Base-by-base conservation (phyloP, 2,113 vertebrate species). In the Neomonachus schauinslandi region DNA sequence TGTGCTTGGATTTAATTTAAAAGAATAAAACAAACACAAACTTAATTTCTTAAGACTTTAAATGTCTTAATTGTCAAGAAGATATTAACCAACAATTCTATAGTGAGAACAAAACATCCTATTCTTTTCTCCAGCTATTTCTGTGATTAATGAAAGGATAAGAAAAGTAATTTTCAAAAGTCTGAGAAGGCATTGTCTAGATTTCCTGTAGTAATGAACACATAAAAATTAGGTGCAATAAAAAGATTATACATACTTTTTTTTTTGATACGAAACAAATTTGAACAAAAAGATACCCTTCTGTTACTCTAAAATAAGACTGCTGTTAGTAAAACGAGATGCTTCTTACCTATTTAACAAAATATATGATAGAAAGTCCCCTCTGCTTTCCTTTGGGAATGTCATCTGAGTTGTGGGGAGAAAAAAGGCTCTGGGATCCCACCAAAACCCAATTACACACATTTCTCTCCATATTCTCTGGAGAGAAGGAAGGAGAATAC, bases 81-180 rank as follows among this genome's bases (percentile, higher is more conserved):
- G 61, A 19, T 33, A 4, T 18, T 6, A 61, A 19, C 36, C 4
- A 53, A 74, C 7, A 55, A 72, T 53, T 51, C 59, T 42, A 15
- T 7, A 51, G 16, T 31, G 33, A 79, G 90, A 67, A 59, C 18
- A 33, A 61, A 67, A 72, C 11, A 24, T 9, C n/a, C 36, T 15
- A 14, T 24, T 84, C 22, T 84, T 59, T 74, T 31, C 33, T 65
- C 55, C 74, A 87, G 49, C n/a, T 72, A 42, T 69, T 51, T 80
- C 72, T 46, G n/a, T 46, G 85, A 92, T 69, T 91, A 93, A 77
- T 26, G 42, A 87, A 94, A 84, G 57, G 51, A n/a, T 22, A 74
- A 65, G 67, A 46, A 84, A 94, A 89, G 42, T 36, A 81, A 90
- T 72, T 88, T 84, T 81, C 26, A 89, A 42, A 94, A 46, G 59